Percentiles rank a stretch among this genome's conserved stretches.
phyloP scores from a whole-genome alignment of 2,888 invertebrate species.

The Lypha dubia region DNA sequence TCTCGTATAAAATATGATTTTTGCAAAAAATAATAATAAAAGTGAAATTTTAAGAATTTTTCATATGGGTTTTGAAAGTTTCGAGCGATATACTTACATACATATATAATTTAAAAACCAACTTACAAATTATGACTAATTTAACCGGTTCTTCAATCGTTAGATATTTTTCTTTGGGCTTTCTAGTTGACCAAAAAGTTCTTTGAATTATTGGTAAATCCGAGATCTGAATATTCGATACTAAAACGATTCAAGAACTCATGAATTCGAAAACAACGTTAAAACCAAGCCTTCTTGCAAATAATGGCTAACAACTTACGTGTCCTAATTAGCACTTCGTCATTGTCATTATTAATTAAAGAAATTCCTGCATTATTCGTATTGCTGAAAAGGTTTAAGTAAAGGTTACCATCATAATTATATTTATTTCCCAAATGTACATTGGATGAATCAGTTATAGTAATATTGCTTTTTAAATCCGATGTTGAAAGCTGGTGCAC shows the following conservation, averaged over 20 bases:
- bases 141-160: constrained; percentile 82
- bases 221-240: constrained; percentile 29
- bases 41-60: no score
- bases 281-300: no score
- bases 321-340: constrained; percentile 35
- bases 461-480: constrained; percentile 77
- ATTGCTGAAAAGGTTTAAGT: constrained; percentile 32
- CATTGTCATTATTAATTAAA: constrained; percentile 9
- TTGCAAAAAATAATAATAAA: no score
- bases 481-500: constrained; percentile 36
- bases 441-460: constrained; percentile 83
- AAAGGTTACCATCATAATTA: constrained; percentile 83
- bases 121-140: constrained; percentile 84
- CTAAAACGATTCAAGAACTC: constrained; percentile 20
- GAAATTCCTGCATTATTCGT: constrained; percentile 10
- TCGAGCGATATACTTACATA: no score
- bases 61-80: no score
- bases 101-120: not conserved
- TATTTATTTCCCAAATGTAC: constrained; percentile 84
- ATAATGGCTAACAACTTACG: constrained; percentile 29
- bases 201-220: constrained; percentile 79
- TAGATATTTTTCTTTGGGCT: constrained; percentile 80
- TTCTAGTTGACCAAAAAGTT: constrained; percentile 84
- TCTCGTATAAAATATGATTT: no score
- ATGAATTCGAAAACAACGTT: no score